Conservation (phyloP, 2,888 invertebrate species). For the Harmothoe impar region DNA sequence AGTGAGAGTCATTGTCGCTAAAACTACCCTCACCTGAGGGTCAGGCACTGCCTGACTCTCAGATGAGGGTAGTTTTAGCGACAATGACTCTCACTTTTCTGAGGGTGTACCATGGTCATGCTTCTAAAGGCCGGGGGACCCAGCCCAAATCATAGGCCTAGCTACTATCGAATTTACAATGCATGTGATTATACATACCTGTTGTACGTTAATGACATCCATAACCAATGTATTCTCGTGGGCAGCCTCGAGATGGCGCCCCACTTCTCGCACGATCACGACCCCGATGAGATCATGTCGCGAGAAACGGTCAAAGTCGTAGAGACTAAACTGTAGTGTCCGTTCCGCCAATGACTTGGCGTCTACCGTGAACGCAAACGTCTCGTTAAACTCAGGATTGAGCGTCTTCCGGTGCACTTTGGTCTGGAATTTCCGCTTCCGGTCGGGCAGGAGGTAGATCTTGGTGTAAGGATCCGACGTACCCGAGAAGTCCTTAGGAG, state of each 20-base stretch:
- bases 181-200: no score
- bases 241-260: conserved; percentile 89
- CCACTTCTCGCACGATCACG: conserved; percentile 90
- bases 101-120: no score
- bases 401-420: conserved; percentile 89
- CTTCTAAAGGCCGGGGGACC: no score
- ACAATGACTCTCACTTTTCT: no score
- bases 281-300: conserved; percentile 94
- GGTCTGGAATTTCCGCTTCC: conserved; percentile 85
- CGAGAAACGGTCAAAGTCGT: conserved; percentile 94
- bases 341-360: conserved; percentile 90
- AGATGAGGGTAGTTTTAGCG: no score
- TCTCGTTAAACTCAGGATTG: conserved; percentile 92
- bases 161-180: no score
- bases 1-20: no score
- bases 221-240: conserved; percentile 93
- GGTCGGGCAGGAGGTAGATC: conserved; percentile 91
- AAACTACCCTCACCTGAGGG: no score
- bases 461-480: conserved; percentile 95
- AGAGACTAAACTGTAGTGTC: conserved; percentile 92
- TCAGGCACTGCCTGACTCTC: no score
- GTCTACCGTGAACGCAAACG: conserved; percentile 91
- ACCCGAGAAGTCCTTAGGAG: conserved; percentile 91
- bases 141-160: no score
- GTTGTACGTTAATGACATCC: conserved; percentile 89